phyloP scores from a whole-genome alignment of 2,113 vertebrate genomes.

The Caracal caracal region DNA sequence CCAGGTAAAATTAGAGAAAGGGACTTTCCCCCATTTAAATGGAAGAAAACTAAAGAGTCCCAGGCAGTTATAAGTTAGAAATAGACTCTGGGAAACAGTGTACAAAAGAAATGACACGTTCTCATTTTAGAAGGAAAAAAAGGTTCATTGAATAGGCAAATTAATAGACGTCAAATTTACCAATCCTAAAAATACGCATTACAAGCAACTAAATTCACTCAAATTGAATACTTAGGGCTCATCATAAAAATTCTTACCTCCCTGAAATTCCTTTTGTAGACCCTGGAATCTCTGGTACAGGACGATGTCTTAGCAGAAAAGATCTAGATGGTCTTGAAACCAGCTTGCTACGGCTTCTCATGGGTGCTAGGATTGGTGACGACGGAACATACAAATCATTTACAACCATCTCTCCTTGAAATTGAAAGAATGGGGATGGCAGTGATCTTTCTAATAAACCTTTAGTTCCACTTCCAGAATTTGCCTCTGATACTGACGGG shows the following conservation, averaged over 20 bases:
- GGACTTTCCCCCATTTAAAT: neutral
- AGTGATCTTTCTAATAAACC: constrained; percentile 64
- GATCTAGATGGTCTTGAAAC: constrained; percentile 84
- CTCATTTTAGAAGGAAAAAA: neutral
- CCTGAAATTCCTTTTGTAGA: constrained; percentile 71
- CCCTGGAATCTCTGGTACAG: constrained; percentile 92
- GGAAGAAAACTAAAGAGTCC: neutral
- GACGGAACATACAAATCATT: constrained; percentile 91
- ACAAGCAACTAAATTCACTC: neutral
- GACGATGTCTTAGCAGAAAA: constrained; percentile 92
- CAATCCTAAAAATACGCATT: neutral
- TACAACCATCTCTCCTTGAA: constrained; percentile 92
- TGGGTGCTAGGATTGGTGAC: neutral
- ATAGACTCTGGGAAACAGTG: neutral
- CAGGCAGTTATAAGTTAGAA: neutral
- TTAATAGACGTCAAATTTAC: neutral
- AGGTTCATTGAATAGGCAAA: neutral
- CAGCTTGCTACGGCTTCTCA: constrained; percentile 68
- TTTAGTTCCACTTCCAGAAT: constrained; percentile 74
- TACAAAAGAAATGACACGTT: neutral
- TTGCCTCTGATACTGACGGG: constrained; percentile 50
- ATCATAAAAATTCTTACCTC: constrained; percentile 80
- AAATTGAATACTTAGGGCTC: neutral
- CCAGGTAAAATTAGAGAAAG: neutral
- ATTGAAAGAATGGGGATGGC: constrained; percentile 71